Evolutionary conservation across 2,888 invertebrate genomes (phyloP).

Genomic region (Euphydryas editha): DNA sequence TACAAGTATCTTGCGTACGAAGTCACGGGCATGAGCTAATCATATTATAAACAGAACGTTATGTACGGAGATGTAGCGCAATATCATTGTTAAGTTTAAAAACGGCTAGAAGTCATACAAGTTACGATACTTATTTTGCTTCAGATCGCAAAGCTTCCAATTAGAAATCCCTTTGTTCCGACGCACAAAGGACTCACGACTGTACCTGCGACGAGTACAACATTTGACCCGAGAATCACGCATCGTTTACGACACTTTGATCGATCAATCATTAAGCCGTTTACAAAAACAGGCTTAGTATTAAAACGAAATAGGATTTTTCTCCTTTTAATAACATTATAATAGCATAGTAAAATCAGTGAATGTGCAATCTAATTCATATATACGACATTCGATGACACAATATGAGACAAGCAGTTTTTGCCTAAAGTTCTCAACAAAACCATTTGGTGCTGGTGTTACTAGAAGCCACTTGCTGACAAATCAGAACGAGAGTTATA

Average conservation of each 20-base stretch:
- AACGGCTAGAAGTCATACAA: constrained; percentile 2
- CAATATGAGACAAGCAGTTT: too few species aligned
- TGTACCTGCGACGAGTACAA: neutral
- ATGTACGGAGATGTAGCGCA: neutral
- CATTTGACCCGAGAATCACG: neutral
- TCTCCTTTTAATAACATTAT: too few species aligned
- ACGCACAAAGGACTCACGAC: constrained; percentile 1
- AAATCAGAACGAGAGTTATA: too few species aligned
- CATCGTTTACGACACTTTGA: neutral
- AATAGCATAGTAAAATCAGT: too few species aligned
- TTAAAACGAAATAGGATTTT: neutral
- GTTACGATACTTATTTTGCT: neutral
- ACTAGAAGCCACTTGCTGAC: too few species aligned
- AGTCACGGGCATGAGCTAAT: too few species aligned
- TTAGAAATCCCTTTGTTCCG: neutral
- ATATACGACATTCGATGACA: too few species aligned
- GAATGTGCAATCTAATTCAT: too few species aligned
- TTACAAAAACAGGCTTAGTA: neutral
- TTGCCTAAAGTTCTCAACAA: too few species aligned
- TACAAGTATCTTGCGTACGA: too few species aligned
- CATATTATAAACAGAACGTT: too few species aligned
- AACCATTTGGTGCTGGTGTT: too few species aligned
- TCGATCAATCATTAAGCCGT: neutral
- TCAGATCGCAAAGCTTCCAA: neutral
- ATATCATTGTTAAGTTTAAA: neutral